A percentile compares a stretch with the other conserved stretches of the same genome.
Conservation (phyloP, 2,888 invertebrate species). For the Rotaria magnacalcarata region DNA sequence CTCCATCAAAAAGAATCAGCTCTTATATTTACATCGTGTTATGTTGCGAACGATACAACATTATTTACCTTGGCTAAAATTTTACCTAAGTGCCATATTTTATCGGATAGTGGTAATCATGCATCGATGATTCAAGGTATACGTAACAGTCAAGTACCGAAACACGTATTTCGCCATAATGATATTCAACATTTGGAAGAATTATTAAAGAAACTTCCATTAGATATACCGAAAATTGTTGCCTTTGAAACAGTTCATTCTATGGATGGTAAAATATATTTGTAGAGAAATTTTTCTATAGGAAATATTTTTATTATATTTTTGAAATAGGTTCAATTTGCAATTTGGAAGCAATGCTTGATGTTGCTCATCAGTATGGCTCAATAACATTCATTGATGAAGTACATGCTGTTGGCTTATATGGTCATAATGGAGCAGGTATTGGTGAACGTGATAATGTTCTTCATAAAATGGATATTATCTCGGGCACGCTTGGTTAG, state of each 20-base stretch:
- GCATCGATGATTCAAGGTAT: slow-evolving; percentile 98
- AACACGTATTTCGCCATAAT: slow-evolving; percentile 89
- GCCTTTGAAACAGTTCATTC: slow-evolving; percentile 98
- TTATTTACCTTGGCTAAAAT: slow-evolving; percentile 81
- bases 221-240: slow-evolving; percentile 76
- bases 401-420: slow-evolving; percentile 92
- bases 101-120: slow-evolving; percentile 92
- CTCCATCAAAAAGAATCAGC: slow-evolving; percentile 86
- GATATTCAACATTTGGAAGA: slow-evolving; percentile 78
- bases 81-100: slow-evolving; percentile 83
- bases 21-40: slow-evolving; percentile 87
- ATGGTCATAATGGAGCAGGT: slow-evolving; percentile 86
- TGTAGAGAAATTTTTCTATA: slow-evolving; percentile 39
- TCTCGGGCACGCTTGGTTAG: slow-evolving; percentile 79
- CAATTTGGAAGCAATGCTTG: slow-evolving; percentile 80
- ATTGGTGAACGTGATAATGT: slow-evolving; percentile 82
- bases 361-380: slow-evolving; percentile 81
- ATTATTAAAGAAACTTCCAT: slow-evolving; percentile 69
- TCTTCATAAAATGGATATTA: slow-evolving; percentile 75
- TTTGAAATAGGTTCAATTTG: slow-evolving; percentile 65
- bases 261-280: slow-evolving; percentile 70
- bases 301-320: too few species aligned
- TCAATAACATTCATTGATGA: slow-evolving; percentile 92
- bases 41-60: slow-evolving; percentile 92
- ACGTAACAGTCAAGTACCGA: slow-evolving; percentile 80